Base-by-base conservation (phyloP, 2,113 vertebrate genomes). In the Daphoenositta chrysoptera region DNA sequence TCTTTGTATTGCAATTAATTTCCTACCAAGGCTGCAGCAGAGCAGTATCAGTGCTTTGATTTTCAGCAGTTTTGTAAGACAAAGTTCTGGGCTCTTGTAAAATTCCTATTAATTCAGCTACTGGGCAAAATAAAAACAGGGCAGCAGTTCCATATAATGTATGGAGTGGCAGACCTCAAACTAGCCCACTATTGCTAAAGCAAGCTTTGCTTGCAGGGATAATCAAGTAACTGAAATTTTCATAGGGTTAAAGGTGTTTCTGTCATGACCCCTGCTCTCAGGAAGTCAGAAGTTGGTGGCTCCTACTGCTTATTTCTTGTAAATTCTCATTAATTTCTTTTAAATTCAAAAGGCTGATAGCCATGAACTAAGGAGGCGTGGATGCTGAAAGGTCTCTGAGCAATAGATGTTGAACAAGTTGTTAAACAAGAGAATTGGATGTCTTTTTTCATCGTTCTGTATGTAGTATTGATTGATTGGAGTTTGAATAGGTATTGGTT, bases 401-500 rank as follows among this genome's bases (percentile, higher is more conserved):
- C 80, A 96, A 89, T 85, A 94, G 82, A 86, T 96, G 87, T 91
- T 93, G 97, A 98, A 96, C 96, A 97, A 96, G 96, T 97, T 98
- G 94, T 98, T 98, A 95, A 97, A 97, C 83, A 93, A 95, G 95
- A 97, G 97, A 97, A 98, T 71, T 90, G 93, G 84, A 97, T 97
- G 89, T 90, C 94, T 90, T 97, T 97, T 97, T 97, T 97, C 97
- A 97, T 98, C 94, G 44, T 96, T 94, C 91, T 2, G 16, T 79
- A 42, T 81, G 83, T 91, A 94, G 89, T 89, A 93, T 89, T 98
- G 98, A 98, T 97, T 96, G 98, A 98, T 98, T 97, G 92, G 96
- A 95, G 79, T 97, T 85, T 97, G 95, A 96, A 97, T 96, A 89
- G 91, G 80, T 98, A 98, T 97, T 98, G 97, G 98, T 97, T 98